A percentile compares a stretch with the other conserved stretches of the same genome.
These are phyloP conservation scores for Peucedramus taeniatus DNA, from an alignment of 2,113 vertebrate genomes.

Conservation along the genomic window DNA sequence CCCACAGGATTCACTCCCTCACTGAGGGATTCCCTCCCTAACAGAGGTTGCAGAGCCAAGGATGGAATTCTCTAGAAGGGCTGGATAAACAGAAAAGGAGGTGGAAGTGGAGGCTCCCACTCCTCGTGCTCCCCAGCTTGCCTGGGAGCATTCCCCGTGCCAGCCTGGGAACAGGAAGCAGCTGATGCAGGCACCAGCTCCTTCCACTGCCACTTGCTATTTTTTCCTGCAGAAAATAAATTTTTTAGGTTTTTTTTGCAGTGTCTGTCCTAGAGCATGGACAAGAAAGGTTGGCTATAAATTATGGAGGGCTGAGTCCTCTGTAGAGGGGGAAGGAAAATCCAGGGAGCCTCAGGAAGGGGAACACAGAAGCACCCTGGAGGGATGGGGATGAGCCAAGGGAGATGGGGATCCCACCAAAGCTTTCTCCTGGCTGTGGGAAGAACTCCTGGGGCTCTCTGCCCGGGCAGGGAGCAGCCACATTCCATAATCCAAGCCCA, in stretches of 20 bases:
- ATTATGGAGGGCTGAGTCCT: background rate
- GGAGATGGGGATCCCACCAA: background rate
- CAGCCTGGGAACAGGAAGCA: background rate
- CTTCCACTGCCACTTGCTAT: background rate
- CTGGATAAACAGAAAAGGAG: background rate
- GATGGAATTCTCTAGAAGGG: background rate
- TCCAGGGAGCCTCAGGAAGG: background rate
- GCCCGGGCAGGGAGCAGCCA: background rate
- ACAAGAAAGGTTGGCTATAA: constrained; percentile 16
- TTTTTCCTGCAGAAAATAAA: constrained; percentile 15
- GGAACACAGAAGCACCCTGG: background rate
- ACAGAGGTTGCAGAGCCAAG: background rate
- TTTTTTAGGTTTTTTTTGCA: constrained; percentile 29
- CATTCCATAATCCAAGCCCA: rapidly evolving
- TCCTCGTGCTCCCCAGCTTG: rapidly evolving
- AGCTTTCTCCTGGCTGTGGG: background rate
- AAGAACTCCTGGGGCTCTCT: background rate
- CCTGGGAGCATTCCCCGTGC: rapidly evolving
- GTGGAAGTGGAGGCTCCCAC: background rate
- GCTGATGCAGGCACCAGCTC: background rate
- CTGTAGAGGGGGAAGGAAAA: background rate
- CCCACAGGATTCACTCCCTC: rapidly evolving
- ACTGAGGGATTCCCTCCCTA: background rate
- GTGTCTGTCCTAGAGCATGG: background rate
- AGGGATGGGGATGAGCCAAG: background rate